Evolutionary conservation across 1,140 invertebrate species (phyloP).

Genomic region (Batillaria attramentaria): DNA sequence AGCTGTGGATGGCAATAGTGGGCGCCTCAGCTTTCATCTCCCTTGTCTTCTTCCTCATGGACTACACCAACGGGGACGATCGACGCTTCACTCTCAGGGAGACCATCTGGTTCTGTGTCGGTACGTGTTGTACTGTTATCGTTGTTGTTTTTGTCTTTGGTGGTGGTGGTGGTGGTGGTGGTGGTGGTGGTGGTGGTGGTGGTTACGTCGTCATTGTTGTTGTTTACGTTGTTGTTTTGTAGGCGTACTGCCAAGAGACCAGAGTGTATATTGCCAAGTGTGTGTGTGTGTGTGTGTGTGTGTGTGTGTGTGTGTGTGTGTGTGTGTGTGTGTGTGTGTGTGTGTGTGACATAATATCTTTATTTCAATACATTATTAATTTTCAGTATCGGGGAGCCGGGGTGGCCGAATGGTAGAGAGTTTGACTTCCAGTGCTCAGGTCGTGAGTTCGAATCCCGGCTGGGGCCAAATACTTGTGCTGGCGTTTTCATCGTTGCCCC

Average conservation of each 20-base stretch:
- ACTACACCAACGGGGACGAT: slow-evolving; percentile 45
- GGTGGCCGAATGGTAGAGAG: too few relatives aligned
- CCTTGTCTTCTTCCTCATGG: slow-evolving; percentile 54
- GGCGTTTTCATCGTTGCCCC: too few relatives aligned
- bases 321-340: background rate
- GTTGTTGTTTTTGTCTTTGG: background rate
- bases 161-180: background rate
- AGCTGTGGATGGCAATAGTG: slow-evolving; percentile 64
- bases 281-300: background rate
- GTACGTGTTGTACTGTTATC: background rate
- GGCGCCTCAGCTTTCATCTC: slow-evolving; percentile 56
- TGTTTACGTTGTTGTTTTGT: background rate
- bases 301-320: background rate
- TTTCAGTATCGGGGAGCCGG: background rate
- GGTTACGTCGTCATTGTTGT: background rate
- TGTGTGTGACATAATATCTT: too few relatives aligned
- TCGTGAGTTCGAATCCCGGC: too few relatives aligned
- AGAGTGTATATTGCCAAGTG: background rate
- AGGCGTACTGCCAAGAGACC: background rate
- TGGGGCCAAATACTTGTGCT: too few relatives aligned
- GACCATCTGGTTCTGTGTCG: slow-evolving; percentile 43
- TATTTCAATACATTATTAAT: background rate
- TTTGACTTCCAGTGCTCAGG: too few relatives aligned
- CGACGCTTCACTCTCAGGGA: slow-evolving; percentile 40
- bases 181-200: background rate